Conservation (phyloP, 2,113 vertebrate species). For the Pipa parva region DNA sequence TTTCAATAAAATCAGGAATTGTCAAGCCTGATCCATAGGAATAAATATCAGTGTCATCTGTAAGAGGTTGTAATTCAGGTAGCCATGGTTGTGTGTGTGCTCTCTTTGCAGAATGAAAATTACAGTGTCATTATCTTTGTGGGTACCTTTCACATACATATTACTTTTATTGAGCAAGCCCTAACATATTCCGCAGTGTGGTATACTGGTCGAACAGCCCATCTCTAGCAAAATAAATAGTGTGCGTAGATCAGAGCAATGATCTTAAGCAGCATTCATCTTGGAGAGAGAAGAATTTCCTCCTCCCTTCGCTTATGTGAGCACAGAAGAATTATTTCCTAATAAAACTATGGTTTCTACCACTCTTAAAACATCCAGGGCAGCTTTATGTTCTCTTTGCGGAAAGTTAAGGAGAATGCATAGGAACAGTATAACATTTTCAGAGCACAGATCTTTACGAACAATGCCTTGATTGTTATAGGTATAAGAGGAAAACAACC, state of each 20-base stretch:
- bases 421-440: constrained; percentile 21
- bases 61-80: too few relatives aligned
- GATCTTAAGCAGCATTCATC: background rate
- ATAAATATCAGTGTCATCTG: too few relatives aligned
- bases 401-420: constrained; percentile 21
- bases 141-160: too few relatives aligned
- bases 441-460: background rate
- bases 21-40: too few relatives aligned
- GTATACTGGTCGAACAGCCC: too few relatives aligned
- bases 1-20: too few relatives aligned
- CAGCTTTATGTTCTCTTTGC: constrained; percentile 26
- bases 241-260: background rate
- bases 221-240: too few relatives aligned
- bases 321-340: constrained; percentile 10
- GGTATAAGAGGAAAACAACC: constrained; percentile 1
- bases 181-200: too few relatives aligned
- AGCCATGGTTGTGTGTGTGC: too few relatives aligned
- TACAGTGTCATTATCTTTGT: too few relatives aligned
- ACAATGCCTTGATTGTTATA: constrained; percentile 19
- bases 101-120: background rate
- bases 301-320: background rate
- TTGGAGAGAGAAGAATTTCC: background rate
- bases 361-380: constrained; percentile 7
- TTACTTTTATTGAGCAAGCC: too few relatives aligned
- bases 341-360: constrained; percentile 14